Percentiles rank a stretch among this genome's conserved stretches.
phyloP scores from a whole-genome alignment of 2,113 vertebrate species.

The Trachemys scripta region DNA sequence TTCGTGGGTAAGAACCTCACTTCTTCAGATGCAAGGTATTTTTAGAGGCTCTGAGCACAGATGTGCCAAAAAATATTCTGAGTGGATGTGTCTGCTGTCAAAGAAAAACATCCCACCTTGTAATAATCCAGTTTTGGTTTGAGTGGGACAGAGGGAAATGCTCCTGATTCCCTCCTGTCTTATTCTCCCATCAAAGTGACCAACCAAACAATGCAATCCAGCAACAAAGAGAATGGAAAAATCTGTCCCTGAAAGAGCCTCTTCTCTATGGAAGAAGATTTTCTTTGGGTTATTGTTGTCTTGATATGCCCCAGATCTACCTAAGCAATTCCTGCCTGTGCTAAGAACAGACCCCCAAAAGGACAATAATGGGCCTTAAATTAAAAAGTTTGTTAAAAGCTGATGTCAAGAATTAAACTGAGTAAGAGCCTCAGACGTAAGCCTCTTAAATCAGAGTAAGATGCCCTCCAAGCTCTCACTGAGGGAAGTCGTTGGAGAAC shows the following conservation, averaged over 20 bases:
- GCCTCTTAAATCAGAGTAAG: background rate
- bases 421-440: background rate
- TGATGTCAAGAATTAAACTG: background rate
- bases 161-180: background rate
- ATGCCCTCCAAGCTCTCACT: accelerated
- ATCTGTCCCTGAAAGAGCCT: background rate
- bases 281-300: background rate
- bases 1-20: no score
- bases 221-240: background rate
- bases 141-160: background rate
- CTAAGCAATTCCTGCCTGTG: background rate
- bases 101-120: conserved; percentile 11
- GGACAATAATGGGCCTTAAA: background rate
- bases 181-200: background rate
- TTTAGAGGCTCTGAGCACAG: conserved; percentile 3
- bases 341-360: background rate
- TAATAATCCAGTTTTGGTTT: background rate
- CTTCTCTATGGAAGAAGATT: background rate
- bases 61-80: background rate
- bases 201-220: background rate
- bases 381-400: background rate
- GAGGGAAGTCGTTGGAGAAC: background rate
- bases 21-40: background rate
- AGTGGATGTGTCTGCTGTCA: background rate
- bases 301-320: background rate